Evolutionary conservation across 2,797 vertebrate species (phyloP).

Genomic region (Gallinago solitaria): DNA sequence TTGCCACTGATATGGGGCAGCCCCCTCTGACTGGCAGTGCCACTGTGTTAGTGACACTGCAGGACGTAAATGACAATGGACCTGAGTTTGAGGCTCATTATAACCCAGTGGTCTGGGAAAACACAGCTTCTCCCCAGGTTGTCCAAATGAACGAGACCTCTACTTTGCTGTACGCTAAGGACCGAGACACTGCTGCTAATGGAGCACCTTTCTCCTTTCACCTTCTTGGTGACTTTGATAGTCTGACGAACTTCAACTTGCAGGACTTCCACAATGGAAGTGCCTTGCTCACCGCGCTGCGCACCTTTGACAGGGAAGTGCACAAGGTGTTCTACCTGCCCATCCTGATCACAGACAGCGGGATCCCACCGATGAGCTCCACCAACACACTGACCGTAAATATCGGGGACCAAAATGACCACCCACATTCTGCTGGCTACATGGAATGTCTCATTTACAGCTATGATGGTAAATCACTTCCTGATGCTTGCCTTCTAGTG

Average conservation of each 20-base stretch:
- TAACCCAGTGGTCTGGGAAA: conserved; percentile 89
- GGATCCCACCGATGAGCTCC: conserved; percentile 86
- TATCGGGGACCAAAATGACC: conserved; percentile 89
- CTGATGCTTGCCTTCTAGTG: not conserved
- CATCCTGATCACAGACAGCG: conserved; percentile 87
- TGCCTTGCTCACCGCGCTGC: conserved; percentile 81
- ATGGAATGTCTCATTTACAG: conserved; percentile 86
- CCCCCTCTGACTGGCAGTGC: conserved; percentile 84
- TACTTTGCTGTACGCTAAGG: conserved; percentile 79
- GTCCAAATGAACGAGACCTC: conserved; percentile 87
- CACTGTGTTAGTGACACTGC: conserved; percentile 82
- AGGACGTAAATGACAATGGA: conserved; percentile 89
- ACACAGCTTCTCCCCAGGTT: conserved; percentile 79
- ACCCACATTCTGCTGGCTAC: conserved; percentile 85
- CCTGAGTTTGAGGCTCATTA: conserved; percentile 87
- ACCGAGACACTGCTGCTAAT: conserved; percentile 82
- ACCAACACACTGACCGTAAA: conserved; percentile 84
- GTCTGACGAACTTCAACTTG: conserved; percentile 80
- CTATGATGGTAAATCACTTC: conserved; percentile 80
- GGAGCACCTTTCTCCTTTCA: conserved; percentile 85
- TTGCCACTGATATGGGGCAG: conserved; percentile 83
- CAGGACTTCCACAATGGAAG: conserved; percentile 87
- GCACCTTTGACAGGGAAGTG: conserved; percentile 86
- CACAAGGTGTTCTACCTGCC: conserved; percentile 85
- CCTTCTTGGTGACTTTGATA: conserved; percentile 75